Conservation (phyloP, 2,888 invertebrate genomes). For the Lepidochitona cinerea region DNA sequence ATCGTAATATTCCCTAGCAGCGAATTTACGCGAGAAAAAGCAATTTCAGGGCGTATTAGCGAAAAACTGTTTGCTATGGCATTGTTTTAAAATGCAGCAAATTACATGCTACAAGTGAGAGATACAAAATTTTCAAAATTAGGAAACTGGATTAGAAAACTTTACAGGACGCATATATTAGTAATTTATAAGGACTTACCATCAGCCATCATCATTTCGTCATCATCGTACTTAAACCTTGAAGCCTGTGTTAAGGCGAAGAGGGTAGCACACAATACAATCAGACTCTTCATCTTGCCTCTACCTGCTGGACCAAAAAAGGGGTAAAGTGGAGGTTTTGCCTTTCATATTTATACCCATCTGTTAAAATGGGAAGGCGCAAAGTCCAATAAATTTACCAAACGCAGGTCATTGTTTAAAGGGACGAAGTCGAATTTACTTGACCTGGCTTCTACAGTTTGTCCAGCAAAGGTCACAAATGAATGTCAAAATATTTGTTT, state of each 20-base stretch:
- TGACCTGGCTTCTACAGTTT: too few species aligned
- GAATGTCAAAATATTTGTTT: too few species aligned
- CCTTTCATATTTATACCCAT: not conserved
- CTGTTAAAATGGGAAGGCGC: not conserved
- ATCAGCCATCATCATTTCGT: not conserved
- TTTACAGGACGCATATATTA: too few species aligned
- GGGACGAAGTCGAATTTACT: not conserved
- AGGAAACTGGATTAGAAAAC: not conserved
- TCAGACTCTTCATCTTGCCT: not conserved
- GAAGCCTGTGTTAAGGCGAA: not conserved
- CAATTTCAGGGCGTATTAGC: too few species aligned
- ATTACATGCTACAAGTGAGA: too few species aligned
- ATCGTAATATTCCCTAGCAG: too few species aligned
- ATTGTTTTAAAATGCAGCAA: too few species aligned
- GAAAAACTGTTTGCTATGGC: too few species aligned
- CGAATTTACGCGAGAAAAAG: too few species aligned
- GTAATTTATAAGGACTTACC: not conserved
- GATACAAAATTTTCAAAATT: too few species aligned
- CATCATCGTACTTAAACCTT: not conserved
- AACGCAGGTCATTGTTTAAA: not conserved
- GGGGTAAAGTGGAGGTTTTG: not conserved
- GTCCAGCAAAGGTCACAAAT: too few species aligned
- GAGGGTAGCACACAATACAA: not conserved
- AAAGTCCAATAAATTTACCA: not conserved
- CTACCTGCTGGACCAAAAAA: not conserved